Percentiles rank a stretch among this genome's conserved stretches.
phyloP scores from a whole-genome alignment of 2,888 invertebrate species.

The Endomychus coccineus region DNA sequence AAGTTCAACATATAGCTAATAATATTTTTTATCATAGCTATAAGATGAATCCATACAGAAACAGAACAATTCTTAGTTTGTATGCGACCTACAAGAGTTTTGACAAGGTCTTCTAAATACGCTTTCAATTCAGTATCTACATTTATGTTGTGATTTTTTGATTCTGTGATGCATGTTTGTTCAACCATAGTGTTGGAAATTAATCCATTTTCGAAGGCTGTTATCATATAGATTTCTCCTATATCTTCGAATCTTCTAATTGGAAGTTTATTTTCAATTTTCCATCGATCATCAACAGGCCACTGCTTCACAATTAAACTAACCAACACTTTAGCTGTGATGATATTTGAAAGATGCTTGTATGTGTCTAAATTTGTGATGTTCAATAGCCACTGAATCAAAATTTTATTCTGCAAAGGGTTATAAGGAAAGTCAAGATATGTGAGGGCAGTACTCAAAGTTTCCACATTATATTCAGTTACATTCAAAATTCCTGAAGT shows the following conservation, averaged over 20 bases:
- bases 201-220: conserved; percentile 27
- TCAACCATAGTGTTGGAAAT: too few relatives aligned
- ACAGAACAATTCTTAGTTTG: neutral
- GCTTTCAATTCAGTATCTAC: conserved; percentile 5
- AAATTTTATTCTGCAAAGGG: conserved; percentile 22
- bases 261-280: neutral
- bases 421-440: conserved; percentile 33
- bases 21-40: conserved; percentile 19
- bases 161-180: too few relatives aligned
- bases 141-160: neutral
- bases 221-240: conserved; percentile 31
- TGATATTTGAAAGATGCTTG: conserved; percentile 15
- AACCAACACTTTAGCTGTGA: conserved; percentile 28
- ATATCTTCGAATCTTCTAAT: conserved; percentile 22
- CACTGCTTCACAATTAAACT: conserved; percentile 34
- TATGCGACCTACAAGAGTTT: neutral
- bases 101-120: conserved; percentile 3
- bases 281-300: conserved; percentile 19
- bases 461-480: conserved; percentile 38
- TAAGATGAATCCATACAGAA: conserved; percentile 14
- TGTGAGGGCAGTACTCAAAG: conserved; percentile 38
- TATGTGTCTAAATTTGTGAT: conserved; percentile 22
- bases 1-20: conserved; percentile 19
- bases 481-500: conserved; percentile 39
- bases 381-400: conserved; percentile 31